These are phyloP conservation scores for Nomada flava DNA, from an alignment of 2,888 invertebrate species.

Conservation along the genomic window DNA sequence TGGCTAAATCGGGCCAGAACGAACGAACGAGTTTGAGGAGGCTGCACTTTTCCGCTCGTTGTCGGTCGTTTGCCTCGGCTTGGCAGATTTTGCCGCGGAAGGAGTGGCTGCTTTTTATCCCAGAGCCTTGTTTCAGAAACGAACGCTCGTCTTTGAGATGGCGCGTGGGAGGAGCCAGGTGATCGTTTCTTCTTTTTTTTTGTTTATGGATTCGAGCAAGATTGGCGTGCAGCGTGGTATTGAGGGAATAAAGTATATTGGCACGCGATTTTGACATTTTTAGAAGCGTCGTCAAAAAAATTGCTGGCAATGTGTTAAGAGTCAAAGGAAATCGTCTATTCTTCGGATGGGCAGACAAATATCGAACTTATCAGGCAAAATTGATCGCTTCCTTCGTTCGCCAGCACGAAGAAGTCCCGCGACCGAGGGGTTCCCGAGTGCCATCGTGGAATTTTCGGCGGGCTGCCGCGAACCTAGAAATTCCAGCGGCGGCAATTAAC, in stretches of 20 bases:
- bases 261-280: too few species aligned
- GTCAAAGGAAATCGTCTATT: too few species aligned
- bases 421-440: neutral
- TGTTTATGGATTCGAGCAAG: neutral
- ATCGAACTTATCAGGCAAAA: too few species aligned
- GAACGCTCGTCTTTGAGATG: neutral
- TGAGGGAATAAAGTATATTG: too few species aligned
- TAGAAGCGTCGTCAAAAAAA: too few species aligned
- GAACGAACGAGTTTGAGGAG: conserved; percentile 17
- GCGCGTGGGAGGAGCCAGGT: neutral
- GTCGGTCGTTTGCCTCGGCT: conserved; percentile 13
- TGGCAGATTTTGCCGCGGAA: conserved; percentile 5
- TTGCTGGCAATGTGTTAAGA: too few species aligned
- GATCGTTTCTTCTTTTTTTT: conserved; percentile 2
- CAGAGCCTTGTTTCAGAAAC: neutral
- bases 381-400: too few species aligned
- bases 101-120: conserved; percentile 9
- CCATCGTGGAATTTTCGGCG: conserved; percentile 59
- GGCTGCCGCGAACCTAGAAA: conserved; percentile 51
- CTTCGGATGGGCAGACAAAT: too few species aligned
- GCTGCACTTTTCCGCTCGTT: conserved; percentile 39
- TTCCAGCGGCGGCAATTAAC: conserved; percentile 70
- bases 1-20: conserved; percentile 31
- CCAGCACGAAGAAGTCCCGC: neutral
- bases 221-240: too few species aligned